These are phyloP conservation scores for Aplodontia rufa DNA, from an alignment of 2,113 vertebrate genomes.

Conservation along the genomic window DNA sequence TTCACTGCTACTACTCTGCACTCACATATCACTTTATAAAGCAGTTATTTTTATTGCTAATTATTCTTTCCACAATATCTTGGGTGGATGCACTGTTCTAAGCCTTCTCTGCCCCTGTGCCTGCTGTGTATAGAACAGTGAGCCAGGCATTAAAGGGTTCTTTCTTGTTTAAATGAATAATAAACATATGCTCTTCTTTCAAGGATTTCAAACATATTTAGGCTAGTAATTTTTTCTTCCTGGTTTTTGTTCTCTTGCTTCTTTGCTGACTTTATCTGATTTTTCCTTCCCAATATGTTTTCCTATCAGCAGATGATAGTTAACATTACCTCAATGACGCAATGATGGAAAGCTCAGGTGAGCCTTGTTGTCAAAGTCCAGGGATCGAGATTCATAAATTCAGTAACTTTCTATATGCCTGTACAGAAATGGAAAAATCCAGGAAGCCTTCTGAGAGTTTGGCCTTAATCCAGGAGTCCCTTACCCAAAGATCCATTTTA, in stretches of 20 bases:
- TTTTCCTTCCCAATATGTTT: neutral
- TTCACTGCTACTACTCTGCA: neutral
- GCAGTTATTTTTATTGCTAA: slow-evolving; percentile 9
- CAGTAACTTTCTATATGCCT: neutral
- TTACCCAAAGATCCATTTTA: neutral
- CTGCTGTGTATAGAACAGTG: neutral
- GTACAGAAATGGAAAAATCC: neutral
- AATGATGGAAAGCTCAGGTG: neutral
- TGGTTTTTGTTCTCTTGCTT: neutral
- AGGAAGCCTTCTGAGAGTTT: neutral
- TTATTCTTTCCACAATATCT: slow-evolving; percentile 7
- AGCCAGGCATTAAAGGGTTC: neutral
- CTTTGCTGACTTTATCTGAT: neutral
- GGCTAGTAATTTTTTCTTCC: neutral
- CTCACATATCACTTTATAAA: slow-evolving; percentile 2
- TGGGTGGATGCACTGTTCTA: neutral
- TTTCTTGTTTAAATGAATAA: neutral
- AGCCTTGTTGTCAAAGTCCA: neutral
- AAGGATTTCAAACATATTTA: neutral
- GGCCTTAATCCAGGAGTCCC: neutral
- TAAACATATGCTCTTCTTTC: neutral
- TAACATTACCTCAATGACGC: neutral
- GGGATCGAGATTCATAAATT: slow-evolving; percentile 1
- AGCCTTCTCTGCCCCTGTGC: neutral
- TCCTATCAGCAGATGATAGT: slow-evolving; percentile 1